Evolutionary conservation across 1,140 invertebrate genomes (phyloP).

Genomic region (Eumaeus atala): DNA sequence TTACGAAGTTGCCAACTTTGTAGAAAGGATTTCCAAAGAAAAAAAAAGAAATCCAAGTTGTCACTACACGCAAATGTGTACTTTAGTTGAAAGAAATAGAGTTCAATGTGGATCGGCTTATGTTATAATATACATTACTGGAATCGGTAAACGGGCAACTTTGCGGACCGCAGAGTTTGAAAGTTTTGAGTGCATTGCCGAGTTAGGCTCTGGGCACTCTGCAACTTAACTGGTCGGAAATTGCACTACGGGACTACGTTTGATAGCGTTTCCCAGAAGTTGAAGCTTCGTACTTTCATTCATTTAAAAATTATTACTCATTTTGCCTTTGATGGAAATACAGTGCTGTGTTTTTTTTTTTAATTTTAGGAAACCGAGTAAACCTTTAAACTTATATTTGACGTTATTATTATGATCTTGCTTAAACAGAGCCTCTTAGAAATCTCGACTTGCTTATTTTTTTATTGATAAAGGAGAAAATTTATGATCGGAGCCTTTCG

Average conservation of each 20-base stretch:
- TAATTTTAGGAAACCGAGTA: neutral
- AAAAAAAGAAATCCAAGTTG: neutral
- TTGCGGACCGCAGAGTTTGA: slow-evolving; percentile 19
- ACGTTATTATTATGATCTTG: neutral
- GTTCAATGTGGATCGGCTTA: slow-evolving; percentile 12
- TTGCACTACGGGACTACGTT: slow-evolving; percentile 25
- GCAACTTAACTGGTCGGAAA: slow-evolving; percentile 24
- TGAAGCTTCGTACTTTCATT: slow-evolving; percentile 17
- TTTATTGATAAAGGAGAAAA: too few relatives aligned
- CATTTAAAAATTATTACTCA: slow-evolving; percentile 17
- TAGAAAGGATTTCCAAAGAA: slow-evolving; percentile 6
- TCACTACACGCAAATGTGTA: slow-evolving; percentile 2
- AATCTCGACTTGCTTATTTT: too few relatives aligned
- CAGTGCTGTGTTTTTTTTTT: slow-evolving; percentile 5
- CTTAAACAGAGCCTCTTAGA: neutral
- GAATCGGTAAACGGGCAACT: slow-evolving; percentile 19
- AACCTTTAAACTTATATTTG: neutral
- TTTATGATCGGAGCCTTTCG: too few relatives aligned
- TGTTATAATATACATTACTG: slow-evolving; percentile 12
- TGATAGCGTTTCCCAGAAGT: slow-evolving; percentile 24
- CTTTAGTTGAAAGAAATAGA: slow-evolving; percentile 10
- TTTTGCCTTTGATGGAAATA: slow-evolving; percentile 16
- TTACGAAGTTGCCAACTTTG: slow-evolving; percentile 19
- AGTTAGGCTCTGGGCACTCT: slow-evolving; percentile 24
- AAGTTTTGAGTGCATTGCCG: slow-evolving; percentile 24